phyloP scores from a whole-genome alignment of 1,140 invertebrate species.

The Doryteuthis pealeii region DNA sequence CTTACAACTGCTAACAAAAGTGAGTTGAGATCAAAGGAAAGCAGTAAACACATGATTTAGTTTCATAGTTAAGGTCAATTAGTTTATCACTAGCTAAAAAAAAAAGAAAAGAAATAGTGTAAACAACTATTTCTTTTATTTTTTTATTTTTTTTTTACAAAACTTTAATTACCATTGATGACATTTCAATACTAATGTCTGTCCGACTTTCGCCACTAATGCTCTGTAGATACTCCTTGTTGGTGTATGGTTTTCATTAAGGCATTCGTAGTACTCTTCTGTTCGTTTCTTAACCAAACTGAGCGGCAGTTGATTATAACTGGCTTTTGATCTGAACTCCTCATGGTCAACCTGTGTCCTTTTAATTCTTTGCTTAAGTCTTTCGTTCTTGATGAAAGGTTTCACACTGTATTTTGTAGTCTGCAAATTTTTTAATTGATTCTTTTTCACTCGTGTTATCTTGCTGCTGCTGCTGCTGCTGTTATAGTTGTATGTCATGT shows the following conservation, averaged over 20 bases:
- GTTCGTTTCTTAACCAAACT: not conserved
- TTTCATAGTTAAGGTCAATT: no score
- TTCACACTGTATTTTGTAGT: not conserved
- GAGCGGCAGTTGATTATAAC: not conserved
- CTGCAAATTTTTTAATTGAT: not conserved
- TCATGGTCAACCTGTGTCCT: not conserved
- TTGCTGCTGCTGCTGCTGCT: no score
- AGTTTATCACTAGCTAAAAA: no score
- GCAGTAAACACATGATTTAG: no score
- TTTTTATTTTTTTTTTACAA: no score
- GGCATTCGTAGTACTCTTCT: not conserved
- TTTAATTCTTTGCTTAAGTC: not conserved
- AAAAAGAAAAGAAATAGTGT: no score
- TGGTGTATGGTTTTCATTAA: not conserved
- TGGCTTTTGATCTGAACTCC: no score
- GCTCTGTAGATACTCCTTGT: not conserved
- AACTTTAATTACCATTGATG: constrained; percentile 8
- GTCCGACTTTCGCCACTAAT: not conserved
- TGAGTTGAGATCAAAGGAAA: no score
- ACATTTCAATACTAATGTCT: constrained; percentile 11
- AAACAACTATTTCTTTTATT: no score
- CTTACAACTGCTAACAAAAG: no score
- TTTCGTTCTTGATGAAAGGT: no score
- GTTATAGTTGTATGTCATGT: no score
- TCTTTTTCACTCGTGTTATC: not conserved